Evolutionary conservation across 2,888 invertebrate genomes (phyloP).

Genomic region (Silvanus unidentatus): DNA sequence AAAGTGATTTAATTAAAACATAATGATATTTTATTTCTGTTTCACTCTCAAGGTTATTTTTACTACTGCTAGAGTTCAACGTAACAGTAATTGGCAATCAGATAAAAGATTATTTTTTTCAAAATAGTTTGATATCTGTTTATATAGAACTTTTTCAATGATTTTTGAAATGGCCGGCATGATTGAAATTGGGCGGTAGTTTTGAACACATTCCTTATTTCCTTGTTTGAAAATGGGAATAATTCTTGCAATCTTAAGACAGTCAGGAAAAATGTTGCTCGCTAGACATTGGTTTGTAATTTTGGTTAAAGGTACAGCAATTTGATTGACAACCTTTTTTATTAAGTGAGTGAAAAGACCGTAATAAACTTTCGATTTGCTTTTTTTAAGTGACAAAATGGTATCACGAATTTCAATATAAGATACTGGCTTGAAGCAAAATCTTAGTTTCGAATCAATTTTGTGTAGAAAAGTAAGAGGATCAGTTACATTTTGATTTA

Average conservation of each 20-base stretch:
- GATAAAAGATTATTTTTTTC: conserved; percentile 5
- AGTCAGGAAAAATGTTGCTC: conserved; percentile 14
- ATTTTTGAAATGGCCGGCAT: conserved; percentile 14
- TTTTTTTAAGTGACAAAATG: conserved; percentile 1
- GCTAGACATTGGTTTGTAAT: conserved; percentile 11
- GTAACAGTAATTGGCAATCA: not conserved
- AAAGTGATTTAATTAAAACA: no score
- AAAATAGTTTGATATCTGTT: conserved; percentile 4
- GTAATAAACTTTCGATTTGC: conserved; percentile 7
- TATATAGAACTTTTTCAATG: conserved; percentile 2
- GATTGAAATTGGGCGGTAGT: conserved; percentile 15
- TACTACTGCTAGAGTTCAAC: no score
- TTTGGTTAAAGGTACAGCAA: conserved; percentile 7
- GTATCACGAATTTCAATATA: conserved; percentile 6
- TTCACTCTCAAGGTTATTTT: no score
- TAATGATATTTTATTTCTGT: no score
- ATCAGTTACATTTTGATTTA: no score
- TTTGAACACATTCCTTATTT: conserved; percentile 6
- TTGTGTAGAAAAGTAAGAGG: no score
- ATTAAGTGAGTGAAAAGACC: conserved; percentile 4
- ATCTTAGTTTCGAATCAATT: no score
- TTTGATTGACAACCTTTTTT: conserved; percentile 8
- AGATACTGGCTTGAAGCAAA: no score
- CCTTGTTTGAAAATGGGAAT: conserved; percentile 17
- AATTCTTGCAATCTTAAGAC: no score